These are phyloP conservation scores for Cryptotermes secundus DNA, from an alignment of 1,140 invertebrate genomes.

Conservation along the genomic window DNA sequence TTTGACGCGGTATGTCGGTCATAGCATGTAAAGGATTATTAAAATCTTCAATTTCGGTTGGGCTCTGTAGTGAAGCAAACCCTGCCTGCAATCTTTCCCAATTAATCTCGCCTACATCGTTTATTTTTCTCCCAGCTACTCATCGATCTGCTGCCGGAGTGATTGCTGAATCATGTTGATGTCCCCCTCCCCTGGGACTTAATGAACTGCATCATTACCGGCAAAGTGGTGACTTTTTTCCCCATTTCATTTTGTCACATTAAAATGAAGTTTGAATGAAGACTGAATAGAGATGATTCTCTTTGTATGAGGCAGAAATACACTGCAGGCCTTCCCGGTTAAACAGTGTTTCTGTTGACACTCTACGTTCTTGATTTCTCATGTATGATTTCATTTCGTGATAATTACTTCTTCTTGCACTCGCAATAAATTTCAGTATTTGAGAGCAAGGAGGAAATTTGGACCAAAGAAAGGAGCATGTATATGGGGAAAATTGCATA, in stretches of 20 bases:
- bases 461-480: too few relatives aligned
- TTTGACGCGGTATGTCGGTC: too few relatives aligned
- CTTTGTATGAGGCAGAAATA: too few relatives aligned
- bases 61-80: neutral
- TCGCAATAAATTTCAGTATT: too few relatives aligned
- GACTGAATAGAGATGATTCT: neutral
- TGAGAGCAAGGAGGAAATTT: too few relatives aligned
- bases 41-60: neutral
- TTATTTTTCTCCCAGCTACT: neutral
- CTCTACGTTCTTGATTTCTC: too few relatives aligned
- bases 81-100: neutral
- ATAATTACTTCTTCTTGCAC: too few relatives aligned
- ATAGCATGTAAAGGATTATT: neutral
- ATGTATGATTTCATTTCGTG: too few relatives aligned
- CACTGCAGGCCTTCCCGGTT: too few relatives aligned
- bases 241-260: slow-evolving; percentile 4
- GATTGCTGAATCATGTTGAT: neutral
- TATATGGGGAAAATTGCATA: too few relatives aligned
- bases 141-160: neutral
- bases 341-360: too few relatives aligned
- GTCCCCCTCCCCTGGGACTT: neutral
- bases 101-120: neutral
- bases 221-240: neutral
- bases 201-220: slow-evolving; percentile 1
- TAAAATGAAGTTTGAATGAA: neutral